Evolutionary conservation across 2,888 invertebrate genomes (phyloP).

Genomic region (Scaptomyza caliginosa): DNA sequence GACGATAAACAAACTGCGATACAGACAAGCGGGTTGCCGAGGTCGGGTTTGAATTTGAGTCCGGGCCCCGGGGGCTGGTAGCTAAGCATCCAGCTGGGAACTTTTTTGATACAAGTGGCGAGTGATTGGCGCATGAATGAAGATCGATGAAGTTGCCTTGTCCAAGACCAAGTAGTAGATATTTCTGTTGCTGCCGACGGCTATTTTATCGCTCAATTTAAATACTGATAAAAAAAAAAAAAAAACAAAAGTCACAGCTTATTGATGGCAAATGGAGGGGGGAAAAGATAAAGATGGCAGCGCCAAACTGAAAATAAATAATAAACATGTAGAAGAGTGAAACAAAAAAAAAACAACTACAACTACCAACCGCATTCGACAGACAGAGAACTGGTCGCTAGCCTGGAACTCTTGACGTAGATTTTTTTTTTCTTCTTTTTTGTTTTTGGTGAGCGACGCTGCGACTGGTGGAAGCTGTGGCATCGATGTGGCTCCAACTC

Average conservation of each 20-base stretch:
- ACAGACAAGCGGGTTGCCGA: constrained; percentile 5
- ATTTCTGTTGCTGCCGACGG: constrained; percentile 61
- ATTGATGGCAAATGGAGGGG: constrained; percentile 9
- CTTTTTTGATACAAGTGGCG: constrained; percentile 50
- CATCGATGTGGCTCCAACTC: constrained; percentile 45
- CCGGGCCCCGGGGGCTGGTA: constrained; percentile 12
- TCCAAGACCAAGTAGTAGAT: constrained; percentile 41
- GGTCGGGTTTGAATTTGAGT: constrained; percentile 3
- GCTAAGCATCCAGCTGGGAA: constrained; percentile 53
- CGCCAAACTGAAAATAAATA: constrained; percentile 73
- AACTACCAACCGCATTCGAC: constrained; percentile 31
- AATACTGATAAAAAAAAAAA: constrained; percentile 49
- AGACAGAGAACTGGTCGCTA: constrained; percentile 72
- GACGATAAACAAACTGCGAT: constrained; percentile 55
- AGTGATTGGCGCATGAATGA: constrained; percentile 46
- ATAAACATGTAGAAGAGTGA: constrained; percentile 56
- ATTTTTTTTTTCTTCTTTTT: constrained; percentile 33
- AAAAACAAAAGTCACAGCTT: constrained; percentile 37
- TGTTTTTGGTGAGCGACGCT: constrained; percentile 45
- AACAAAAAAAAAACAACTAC: constrained; percentile 42
- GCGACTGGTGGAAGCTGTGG: constrained; percentile 61
- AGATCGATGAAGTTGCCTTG: constrained; percentile 45
- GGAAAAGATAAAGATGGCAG: constrained; percentile 13
- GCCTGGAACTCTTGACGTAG: constrained; percentile 62
- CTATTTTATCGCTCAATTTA: constrained; percentile 63